A percentile compares a stretch with the other conserved stretches of the same genome.
phyloP scores from a whole-genome alignment of 2,113 vertebrate genomes.

The Axis porcinus region DNA sequence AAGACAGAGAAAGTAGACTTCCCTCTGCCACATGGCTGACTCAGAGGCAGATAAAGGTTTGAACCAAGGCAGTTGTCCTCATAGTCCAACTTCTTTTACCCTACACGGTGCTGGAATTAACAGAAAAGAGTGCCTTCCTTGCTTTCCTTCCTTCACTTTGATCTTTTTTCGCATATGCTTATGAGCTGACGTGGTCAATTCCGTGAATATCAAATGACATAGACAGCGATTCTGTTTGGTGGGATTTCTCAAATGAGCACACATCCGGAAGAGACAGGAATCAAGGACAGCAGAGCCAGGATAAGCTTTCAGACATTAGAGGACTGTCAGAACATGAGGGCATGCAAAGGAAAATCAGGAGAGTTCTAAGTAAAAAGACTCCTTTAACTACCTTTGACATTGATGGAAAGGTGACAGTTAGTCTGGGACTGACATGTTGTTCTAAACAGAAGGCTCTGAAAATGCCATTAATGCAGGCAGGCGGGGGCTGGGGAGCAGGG shows the following conservation, averaged over 20 bases:
- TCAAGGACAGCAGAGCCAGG: not conserved
- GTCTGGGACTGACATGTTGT: not conserved
- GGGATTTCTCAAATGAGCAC: not conserved
- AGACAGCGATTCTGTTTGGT: not conserved
- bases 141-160: not conserved
- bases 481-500: not conserved
- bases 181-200: not conserved
- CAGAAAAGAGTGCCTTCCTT: not conserved
- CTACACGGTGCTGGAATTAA: not conserved
- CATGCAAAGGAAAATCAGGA: not conserved
- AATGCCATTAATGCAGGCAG: conserved; percentile 22
- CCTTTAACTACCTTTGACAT: not conserved
- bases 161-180: not conserved
- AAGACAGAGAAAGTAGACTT: not conserved
- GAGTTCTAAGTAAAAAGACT: not conserved
- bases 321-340: not conserved
- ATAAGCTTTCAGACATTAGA: not conserved
- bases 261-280: not conserved
- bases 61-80: not conserved
- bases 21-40: not conserved
- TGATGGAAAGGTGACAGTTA: conserved; percentile 51
- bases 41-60: not conserved
- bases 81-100: not conserved
- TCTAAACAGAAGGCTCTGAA: conserved; percentile 41
- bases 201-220: not conserved